phyloP scores from a whole-genome alignment of 2,888 invertebrate genomes.

The Andrena flavipes region DNA sequence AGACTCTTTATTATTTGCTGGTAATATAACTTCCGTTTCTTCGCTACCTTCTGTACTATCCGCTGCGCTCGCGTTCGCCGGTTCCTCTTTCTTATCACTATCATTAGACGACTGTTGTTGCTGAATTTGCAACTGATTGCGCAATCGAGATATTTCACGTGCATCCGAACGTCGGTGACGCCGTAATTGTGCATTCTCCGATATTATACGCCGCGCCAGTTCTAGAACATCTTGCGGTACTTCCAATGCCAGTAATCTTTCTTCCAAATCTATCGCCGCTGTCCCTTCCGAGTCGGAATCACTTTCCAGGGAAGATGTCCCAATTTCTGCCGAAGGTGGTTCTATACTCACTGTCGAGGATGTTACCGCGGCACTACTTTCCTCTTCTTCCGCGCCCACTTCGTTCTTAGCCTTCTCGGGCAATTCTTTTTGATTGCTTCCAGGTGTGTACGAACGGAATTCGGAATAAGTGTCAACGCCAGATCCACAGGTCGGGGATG shows the following conservation, averaged over 20 bases:
- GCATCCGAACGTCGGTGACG: conserved; percentile 73
- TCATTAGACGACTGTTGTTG: conserved; percentile 62
- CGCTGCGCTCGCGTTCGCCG: conserved; percentile 75
- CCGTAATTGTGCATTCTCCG: conserved; percentile 68
- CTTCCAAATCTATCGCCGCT: conserved; percentile 73
- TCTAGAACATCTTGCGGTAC: conserved; percentile 77
- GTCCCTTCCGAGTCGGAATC: conserved; percentile 70
- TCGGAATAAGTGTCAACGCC: conserved; percentile 57
- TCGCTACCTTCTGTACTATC: conserved; percentile 80
- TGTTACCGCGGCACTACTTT: conserved; percentile 80
- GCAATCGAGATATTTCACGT: conserved; percentile 78
- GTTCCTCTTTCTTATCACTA: conserved; percentile 64
- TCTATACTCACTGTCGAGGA: conserved; percentile 81
- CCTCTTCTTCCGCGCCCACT: conserved; percentile 75
- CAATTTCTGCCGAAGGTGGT: conserved; percentile 70
- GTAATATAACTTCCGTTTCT: conserved; percentile 68
- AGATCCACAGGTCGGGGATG: conserved; percentile 74
- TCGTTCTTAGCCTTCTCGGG: conserved; percentile 53
- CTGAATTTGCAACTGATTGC: conserved; percentile 74
- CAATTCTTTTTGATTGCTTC: conserved; percentile 58
- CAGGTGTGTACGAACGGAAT: conserved; percentile 52
- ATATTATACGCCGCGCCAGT: conserved; percentile 72
- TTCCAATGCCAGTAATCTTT: conserved; percentile 75
- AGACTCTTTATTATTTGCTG: conserved; percentile 73
- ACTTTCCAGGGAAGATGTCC: conserved; percentile 74